Base-by-base conservation (phyloP, 1,140 invertebrate species). In the Nixonia krombeini region DNA sequence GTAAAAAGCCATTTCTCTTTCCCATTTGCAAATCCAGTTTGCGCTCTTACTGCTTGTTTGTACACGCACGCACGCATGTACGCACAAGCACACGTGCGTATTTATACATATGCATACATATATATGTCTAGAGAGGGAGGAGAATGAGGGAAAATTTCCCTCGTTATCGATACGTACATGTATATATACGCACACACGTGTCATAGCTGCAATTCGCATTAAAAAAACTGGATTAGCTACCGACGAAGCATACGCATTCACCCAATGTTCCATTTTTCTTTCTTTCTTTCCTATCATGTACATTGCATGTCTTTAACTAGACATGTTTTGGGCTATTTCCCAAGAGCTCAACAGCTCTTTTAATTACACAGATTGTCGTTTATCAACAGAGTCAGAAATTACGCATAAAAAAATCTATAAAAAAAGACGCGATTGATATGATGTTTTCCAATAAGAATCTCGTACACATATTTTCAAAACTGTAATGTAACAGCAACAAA, bases 171-270 rank as follows among this genome's bases (percentile, higher is more conserved):
- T 67, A 18, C 16, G 8, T 58, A 13, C 16, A 5, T 58, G 10
- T 49, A n/a, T 35, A 53, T 58, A 57, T 53, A 42, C 33, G 59
- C 35, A 23, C 65, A 29, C 59, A 33, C 42, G 18, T 52, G 64
- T 47, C 18, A 47, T n/a, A n/a, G n/a, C 41, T 63, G 46, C 74
- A 75, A 74, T 74, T 68, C 33, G 70, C 70, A 65, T 73, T 65
- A 72, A 66, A 59, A n/a, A 61, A 78, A 75, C 71, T 75, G 76
- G 73, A 78, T 77, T 58, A 55, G 68, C 70, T 40, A 73, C 63
- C 9, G 45, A 61, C 55, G 40, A 51, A 23, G 37, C 31, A 59
- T 33, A 38, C 55, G 15, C 31, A 31, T 28, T 21, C 21, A 21
- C 6, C 21, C 21, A 21, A 2, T 21, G 2, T 33, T 33, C 13